Evolutionary conservation across 2,113 vertebrate genomes (phyloP).

Genomic region (Tamias sibiricus): DNA sequence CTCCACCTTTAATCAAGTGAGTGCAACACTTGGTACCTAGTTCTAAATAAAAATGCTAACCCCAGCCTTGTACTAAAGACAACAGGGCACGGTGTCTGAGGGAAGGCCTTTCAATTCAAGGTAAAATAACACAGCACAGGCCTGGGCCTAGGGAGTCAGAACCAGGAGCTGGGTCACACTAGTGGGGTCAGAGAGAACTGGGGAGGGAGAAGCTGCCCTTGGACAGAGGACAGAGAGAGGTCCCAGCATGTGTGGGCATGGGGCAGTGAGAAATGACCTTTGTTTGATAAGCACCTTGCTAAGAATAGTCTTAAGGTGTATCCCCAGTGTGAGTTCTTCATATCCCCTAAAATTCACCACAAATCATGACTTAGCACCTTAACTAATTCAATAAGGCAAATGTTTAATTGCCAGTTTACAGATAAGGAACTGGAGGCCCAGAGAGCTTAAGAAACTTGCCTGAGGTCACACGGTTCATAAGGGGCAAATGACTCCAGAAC

Average conservation of each 20-base stretch:
- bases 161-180: background rate
- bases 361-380: background rate
- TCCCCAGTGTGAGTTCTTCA: too few relatives aligned
- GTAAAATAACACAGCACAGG: background rate
- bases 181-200: background rate
- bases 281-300: background rate
- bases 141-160: background rate
- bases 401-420: background rate
- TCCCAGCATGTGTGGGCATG: rapidly evolving
- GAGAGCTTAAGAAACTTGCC: background rate
- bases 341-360: background rate
- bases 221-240: background rate
- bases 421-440: background rate
- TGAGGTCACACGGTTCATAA: background rate
- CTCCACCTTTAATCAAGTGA: background rate
- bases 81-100: rapidly evolving
- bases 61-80: background rate
- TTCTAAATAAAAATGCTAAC: background rate
- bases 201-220: rapidly evolving
- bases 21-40: background rate
- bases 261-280: background rate
- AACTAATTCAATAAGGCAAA: background rate
- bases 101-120: background rate
- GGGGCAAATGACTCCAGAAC: background rate
- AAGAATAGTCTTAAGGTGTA: background rate